Conservation (phyloP, 2,888 invertebrate genomes). For the Cryptus viduatorius region DNA sequence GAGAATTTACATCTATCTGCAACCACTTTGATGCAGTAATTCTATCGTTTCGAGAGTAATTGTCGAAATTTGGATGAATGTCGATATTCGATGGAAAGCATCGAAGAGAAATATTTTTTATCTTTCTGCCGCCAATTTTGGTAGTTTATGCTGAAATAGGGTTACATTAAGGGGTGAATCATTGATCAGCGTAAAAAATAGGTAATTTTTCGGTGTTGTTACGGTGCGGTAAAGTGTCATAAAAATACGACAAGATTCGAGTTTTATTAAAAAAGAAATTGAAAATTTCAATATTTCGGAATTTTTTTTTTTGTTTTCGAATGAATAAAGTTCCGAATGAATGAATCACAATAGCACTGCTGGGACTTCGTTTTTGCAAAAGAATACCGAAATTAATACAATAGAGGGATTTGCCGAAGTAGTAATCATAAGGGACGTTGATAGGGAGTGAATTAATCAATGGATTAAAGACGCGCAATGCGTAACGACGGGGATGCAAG, state of each 20-base stretch:
- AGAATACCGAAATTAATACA: not conserved
- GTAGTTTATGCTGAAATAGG: no score
- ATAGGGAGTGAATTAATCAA: constrained; percentile 70
- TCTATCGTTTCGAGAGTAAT: constrained; percentile 5
- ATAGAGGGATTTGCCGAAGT: constrained; percentile 19
- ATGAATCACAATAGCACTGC: no score
- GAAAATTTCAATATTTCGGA: no score
- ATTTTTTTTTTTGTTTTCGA: no score
- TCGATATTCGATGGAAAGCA: not conserved
- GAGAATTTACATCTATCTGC: constrained; percentile 69
- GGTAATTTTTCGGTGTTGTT: no score
- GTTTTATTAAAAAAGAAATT: no score
- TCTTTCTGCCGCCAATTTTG: no score
- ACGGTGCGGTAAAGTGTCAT: no score
- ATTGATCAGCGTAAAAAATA: no score
- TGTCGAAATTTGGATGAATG: constrained; percentile 12
- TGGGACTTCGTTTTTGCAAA: not conserved
- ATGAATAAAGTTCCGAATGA: no score
- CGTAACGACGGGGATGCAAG: constrained; percentile 38
- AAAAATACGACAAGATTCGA: no score
- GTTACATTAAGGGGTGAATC: no score
- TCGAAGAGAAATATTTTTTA: not conserved
- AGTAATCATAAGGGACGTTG: constrained; percentile 24
- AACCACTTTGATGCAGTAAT: constrained; percentile 39
- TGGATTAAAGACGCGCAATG: constrained; percentile 68